These are phyloP conservation scores for Drosophila prosaltans DNA, from an alignment of 1,140 invertebrate genomes.

Conservation along the genomic window DNA sequence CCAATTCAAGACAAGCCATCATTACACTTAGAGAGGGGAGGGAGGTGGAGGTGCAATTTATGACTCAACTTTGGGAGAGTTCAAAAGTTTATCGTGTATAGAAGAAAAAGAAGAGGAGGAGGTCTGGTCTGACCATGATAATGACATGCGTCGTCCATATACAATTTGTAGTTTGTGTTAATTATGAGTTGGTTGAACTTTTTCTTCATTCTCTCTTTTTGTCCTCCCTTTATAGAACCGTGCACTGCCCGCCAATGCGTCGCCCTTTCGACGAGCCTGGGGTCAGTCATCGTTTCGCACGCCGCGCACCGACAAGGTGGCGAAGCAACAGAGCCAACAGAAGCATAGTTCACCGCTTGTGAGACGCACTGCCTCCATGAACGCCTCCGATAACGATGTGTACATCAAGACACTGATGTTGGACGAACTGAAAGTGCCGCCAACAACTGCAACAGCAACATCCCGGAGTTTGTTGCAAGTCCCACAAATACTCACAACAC, in stretches of 20 bases:
- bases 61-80: slow-evolving; percentile 53
- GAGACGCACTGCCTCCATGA: slow-evolving; percentile 79
- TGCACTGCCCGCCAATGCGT: slow-evolving; percentile 84
- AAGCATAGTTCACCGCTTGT: slow-evolving; percentile 51
- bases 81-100: slow-evolving; percentile 71
- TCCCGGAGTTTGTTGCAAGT: slow-evolving; percentile 54
- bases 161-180: slow-evolving; percentile 64
- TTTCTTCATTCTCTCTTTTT: not conserved
- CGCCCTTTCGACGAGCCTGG: slow-evolving; percentile 85
- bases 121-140: slow-evolving; percentile 64
- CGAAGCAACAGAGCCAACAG: slow-evolving; percentile 39
- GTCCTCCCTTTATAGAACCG: slow-evolving; percentile 52
- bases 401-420: slow-evolving; percentile 75
- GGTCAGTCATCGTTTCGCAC: slow-evolving; percentile 84
- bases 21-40: not conserved
- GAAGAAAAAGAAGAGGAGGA: not conserved
- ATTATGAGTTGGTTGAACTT: slow-evolving; percentile 53
- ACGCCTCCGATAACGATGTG: slow-evolving; percentile 83
- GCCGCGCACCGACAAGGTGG: slow-evolving; percentile 71
- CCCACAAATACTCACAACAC: slow-evolving; percentile 62
- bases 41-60: not conserved
- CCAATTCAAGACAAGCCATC: too few species aligned
- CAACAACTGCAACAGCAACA: slow-evolving; percentile 30
- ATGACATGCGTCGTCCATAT: slow-evolving; percentile 45
- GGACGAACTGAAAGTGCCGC: slow-evolving; percentile 57